Evolutionary conservation across 2,113 vertebrate genomes (phyloP).

Genomic region (Carlito syrichta): DNA sequence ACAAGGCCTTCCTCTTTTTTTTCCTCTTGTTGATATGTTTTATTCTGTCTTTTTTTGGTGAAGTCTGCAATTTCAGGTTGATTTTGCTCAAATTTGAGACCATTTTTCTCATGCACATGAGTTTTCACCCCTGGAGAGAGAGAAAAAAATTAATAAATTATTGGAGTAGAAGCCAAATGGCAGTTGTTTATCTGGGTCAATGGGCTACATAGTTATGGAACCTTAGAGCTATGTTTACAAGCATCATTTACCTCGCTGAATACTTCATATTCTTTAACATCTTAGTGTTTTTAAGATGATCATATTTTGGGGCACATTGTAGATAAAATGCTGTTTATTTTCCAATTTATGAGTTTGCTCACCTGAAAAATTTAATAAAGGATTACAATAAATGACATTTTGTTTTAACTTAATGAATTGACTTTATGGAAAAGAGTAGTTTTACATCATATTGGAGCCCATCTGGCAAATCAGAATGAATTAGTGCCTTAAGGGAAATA

Average conservation of each 20-base stretch:
- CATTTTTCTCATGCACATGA: not conserved
- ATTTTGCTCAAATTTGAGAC: not conserved
- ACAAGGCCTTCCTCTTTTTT: not conserved
- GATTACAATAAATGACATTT: not conserved
- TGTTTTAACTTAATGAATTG: not conserved
- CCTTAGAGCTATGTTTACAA: not conserved
- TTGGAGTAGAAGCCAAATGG: not conserved
- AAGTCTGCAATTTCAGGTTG: not conserved
- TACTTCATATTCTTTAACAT: not conserved
- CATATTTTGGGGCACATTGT: not conserved
- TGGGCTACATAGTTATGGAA: not conserved
- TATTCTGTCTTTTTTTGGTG: not conserved
- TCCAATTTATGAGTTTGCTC: not conserved
- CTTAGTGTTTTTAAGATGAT: not conserved
- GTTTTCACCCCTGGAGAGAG: not conserved
- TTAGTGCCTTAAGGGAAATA: not conserved
- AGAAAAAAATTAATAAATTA: not conserved
- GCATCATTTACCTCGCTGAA: not conserved
- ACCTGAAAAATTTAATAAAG: not conserved
- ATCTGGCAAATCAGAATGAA: slow-evolving; percentile 7
- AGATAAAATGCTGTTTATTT: not conserved
- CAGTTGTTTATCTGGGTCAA: not conserved
- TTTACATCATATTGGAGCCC: not conserved
- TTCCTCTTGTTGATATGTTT: not conserved
- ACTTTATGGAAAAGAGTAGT: slow-evolving; percentile 10